These are phyloP conservation scores for Orthosia cruda DNA, from an alignment of 2,888 invertebrate species.

Conservation along the genomic window DNA sequence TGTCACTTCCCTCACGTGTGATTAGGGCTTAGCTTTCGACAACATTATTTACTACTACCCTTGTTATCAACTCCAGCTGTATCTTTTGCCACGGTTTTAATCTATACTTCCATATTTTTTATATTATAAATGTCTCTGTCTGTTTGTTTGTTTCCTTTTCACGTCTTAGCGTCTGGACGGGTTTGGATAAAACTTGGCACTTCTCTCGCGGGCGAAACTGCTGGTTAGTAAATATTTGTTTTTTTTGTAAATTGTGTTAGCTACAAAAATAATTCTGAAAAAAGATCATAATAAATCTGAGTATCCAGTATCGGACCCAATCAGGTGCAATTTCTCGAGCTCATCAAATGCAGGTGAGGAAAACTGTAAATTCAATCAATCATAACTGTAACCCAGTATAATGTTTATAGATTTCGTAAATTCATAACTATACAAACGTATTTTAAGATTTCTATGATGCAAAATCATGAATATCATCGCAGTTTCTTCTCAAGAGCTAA, in stretches of 20 bases:
- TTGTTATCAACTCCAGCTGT: background rate
- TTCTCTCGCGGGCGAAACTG: no score
- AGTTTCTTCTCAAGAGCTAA: background rate
- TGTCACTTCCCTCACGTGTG: slow-evolving; percentile 33
- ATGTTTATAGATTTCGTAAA: slow-evolving; percentile 7
- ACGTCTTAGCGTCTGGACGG: no score
- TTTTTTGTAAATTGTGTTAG: background rate
- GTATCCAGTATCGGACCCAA: no score
- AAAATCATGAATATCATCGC: slow-evolving; percentile 1
- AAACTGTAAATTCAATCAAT: slow-evolving; percentile 1
- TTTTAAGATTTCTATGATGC: background rate
- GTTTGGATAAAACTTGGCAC: no score
- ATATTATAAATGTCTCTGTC: no score
- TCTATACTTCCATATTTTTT: no score
- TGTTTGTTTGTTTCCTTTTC: no score
- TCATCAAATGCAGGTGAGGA: background rate
- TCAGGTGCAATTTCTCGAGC: background rate
- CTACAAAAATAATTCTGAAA: background rate
- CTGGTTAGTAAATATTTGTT: no score
- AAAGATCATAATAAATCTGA: no score
- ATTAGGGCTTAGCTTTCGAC: slow-evolving; percentile 2
- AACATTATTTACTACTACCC: slow-evolving; percentile 16
- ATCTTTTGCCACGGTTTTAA: background rate
- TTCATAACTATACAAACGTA: background rate
- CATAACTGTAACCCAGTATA: background rate